Base-by-base conservation (phyloP, 2,888 invertebrate species). In the Elaeidobius kamerunicus region DNA sequence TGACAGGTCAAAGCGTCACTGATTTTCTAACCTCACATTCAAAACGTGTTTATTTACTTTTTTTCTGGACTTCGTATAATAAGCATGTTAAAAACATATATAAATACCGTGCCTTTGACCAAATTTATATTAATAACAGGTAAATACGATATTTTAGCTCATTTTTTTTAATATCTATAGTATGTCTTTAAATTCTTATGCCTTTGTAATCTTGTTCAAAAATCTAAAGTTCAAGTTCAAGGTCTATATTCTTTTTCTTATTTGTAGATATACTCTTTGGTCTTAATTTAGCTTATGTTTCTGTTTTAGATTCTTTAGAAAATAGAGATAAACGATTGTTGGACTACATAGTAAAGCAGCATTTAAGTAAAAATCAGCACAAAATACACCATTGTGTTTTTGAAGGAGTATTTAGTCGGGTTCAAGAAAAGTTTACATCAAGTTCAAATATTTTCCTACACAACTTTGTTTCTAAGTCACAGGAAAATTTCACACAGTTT, bases 101-200 rank as follows among this genome's bases (percentile, higher is more conserved):
- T 71, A 50, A 67, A 65, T 43, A 56, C 62, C 20, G 15, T 61
- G 12, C 70, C 71, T 2, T 63, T 56, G 35, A 63, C 69, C 0
- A 71, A 70, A 62, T 69, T 70, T 55, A 57, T 70, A 12, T 34
- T 71, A 52, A 67, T 72, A 19, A 63, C 69, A 65, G 71, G 71
- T 70, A 65, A n/a, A n/a, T n/a, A n/a, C n/a, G n/a, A 18, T 35
- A 27, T 9, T 28, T 14, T 12, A 11, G 15, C 14, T 3, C 14
- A 40, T 36, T 5, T 28, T 44, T 48, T 27, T 30, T 30, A 30
- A n/a, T n/a, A n/a, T n/a, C n/a, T n/a, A n/a, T n/a, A n/a, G n/a
- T n/a, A n/a, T n/a, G n/a, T n/a, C n/a, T n/a, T n/a, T n/a, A n/a
- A n/a, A n/a, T n/a, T n/a, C n/a, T 46, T 35, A n/a, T 51, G 30